These are phyloP conservation scores for Orgyia antiqua DNA, from an alignment of 2,888 invertebrate species.

Conservation along the genomic window DNA sequence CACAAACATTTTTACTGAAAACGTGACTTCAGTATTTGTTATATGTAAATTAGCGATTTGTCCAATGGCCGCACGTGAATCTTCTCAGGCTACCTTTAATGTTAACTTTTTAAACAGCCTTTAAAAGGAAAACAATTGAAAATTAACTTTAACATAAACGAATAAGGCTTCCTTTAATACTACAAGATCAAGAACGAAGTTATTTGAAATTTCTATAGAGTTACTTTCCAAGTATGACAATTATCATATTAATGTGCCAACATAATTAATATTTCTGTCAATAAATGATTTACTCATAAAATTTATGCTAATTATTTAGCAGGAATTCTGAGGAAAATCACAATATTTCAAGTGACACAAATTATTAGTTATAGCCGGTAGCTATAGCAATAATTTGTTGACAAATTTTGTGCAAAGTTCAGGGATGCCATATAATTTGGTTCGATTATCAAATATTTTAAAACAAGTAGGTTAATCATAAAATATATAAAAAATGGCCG, in stretches of 20 bases:
- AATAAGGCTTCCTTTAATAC: slow-evolving; percentile 9
- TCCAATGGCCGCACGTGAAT: slow-evolving; percentile 42
- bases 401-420: slow-evolving; percentile 7
- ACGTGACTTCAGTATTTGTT: slow-evolving; percentile 78
- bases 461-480: too few relatives aligned
- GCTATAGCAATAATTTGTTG: too few relatives aligned
- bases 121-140: slow-evolving; percentile 8
- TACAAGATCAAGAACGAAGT: slow-evolving; percentile 4
- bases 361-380: slow-evolving; percentile 6
- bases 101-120: slow-evolving; percentile 43
- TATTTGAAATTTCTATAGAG: slow-evolving; percentile 6
- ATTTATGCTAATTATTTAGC: slow-evolving; percentile 12
- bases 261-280: slow-evolving; percentile 2
- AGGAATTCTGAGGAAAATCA: slow-evolving; percentile 15
- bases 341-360: slow-evolving; percentile 1
- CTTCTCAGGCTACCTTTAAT: slow-evolving; percentile 45
- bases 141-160: slow-evolving; percentile 12
- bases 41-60: slow-evolving; percentile 78
- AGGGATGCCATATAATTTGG: neutral
- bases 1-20: slow-evolving; percentile 69
- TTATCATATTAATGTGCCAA: slow-evolving; percentile 20
- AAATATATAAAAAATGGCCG: too few relatives aligned
- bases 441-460: slow-evolving; percentile 10
- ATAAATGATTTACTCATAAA: slow-evolving; percentile 10
- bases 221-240: slow-evolving; percentile 16